Conservation (phyloP, 2,888 invertebrate species). For the Cryptophagus acutangulus region DNA sequence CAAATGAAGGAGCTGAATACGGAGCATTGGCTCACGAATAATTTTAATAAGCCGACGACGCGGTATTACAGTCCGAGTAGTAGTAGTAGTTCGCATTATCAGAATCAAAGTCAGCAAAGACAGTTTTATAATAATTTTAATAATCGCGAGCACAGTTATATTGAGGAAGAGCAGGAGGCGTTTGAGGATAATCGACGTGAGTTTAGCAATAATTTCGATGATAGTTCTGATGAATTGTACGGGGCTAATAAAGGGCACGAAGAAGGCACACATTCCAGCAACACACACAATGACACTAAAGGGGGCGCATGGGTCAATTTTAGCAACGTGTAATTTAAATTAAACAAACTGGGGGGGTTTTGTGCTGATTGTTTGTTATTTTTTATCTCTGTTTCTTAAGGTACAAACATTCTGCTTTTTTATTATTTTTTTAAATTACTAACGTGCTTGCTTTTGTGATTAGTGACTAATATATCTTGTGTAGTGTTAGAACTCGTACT, state of each 20-base stretch:
- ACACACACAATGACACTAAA: constrained; percentile 23
- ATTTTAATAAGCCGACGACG: too few species aligned
- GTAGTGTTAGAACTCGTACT: too few species aligned
- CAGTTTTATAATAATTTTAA: too few species aligned
- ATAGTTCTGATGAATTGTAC: constrained; percentile 28
- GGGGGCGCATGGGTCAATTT: constrained; percentile 48
- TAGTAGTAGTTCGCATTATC: too few species aligned
- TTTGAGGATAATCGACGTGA: constrained; percentile 9
- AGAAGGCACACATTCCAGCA: constrained; percentile 25
- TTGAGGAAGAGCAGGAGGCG: too few species aligned
- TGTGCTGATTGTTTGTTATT: constrained; percentile 13
- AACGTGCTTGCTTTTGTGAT: not conserved
- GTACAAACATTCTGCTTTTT: constrained; percentile 4
- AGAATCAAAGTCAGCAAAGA: constrained; percentile 1
- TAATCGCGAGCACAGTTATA: too few species aligned
- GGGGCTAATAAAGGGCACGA: constrained; percentile 19
- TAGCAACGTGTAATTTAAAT: constrained; percentile 46
- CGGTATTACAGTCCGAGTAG: too few species aligned
- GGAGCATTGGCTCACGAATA: constrained; percentile 24
- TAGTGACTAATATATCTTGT: too few species aligned
- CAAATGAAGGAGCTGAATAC: constrained; percentile 26
- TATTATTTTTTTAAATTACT: constrained; percentile 3
- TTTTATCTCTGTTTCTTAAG: constrained; percentile 13
- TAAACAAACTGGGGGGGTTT: too few species aligned
- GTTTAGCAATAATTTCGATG: constrained; percentile 31